Evolutionary conservation across 2,797 vertebrate species (phyloP).

Genomic region (Halcyon badia): DNA sequence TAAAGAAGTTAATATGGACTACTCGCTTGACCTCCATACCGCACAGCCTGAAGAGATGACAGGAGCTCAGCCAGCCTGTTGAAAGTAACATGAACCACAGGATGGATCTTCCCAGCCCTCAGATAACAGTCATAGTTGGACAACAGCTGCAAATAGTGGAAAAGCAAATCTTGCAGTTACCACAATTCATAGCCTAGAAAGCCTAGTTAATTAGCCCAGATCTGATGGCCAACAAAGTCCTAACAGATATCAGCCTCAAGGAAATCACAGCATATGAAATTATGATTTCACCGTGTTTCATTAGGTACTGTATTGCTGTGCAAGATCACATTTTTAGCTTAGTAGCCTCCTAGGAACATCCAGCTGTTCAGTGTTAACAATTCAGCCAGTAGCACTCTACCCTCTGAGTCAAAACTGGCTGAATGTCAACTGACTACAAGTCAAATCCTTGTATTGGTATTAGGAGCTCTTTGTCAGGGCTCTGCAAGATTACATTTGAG

Average conservation of each 20-base stretch:
- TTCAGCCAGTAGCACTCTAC: constrained; percentile 50
- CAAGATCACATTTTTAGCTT: constrained; percentile 40
- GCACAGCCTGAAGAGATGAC: neutral
- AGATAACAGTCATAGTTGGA: neutral
- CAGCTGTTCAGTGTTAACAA: constrained; percentile 31
- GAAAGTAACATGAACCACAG: neutral
- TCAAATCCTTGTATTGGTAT: constrained; percentile 48
- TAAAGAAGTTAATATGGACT: neutral
- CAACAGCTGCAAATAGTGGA: neutral
- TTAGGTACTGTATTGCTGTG: neutral
- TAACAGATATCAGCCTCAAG: neutral
- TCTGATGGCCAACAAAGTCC: neutral
- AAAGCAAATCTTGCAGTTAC: constrained; percentile 22
- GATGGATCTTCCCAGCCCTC: neutral
- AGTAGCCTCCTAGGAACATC: constrained; percentile 30
- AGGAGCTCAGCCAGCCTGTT: neutral
- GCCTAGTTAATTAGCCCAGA: neutral
- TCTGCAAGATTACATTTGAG: constrained; percentile 20
- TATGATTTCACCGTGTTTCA: constrained; percentile 26
- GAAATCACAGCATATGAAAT: constrained; percentile 10
- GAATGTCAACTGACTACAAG: constrained; percentile 47
- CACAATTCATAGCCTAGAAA: constrained; percentile 4
- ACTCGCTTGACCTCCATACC: fast-evolving
- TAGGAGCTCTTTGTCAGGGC: constrained; percentile 18
- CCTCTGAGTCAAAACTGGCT: constrained; percentile 60